Percentiles rank a stretch among this genome's conserved stretches.
Conservation (phyloP, 2,797 vertebrate species). For the Poeciliopsis turneri region DNA sequence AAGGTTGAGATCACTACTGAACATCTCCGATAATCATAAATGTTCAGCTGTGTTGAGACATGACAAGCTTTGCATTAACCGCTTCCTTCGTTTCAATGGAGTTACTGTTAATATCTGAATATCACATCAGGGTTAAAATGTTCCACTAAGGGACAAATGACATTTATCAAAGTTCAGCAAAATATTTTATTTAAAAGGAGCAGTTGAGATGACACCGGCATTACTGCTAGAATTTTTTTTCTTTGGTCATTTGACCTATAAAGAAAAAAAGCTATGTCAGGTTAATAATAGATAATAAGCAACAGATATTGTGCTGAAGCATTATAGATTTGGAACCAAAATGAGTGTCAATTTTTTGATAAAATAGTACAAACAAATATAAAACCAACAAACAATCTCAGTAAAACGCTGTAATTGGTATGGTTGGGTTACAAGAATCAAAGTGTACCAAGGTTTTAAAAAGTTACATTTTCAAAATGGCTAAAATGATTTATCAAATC, state of each 20-base stretch:
- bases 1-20: background rate
- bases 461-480: background rate
- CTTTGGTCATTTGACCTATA: background rate
- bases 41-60: background rate
- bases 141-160: background rate
- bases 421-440: background rate
- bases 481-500: background rate
- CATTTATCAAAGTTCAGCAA: background rate
- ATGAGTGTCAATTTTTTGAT: background rate
- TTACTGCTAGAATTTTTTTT: background rate
- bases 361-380: background rate
- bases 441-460: background rate
- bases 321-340: background rate
- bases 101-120: background rate
- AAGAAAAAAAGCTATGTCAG: background rate
- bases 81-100: background rate
- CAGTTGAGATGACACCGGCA: background rate
- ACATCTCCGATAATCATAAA: background rate
- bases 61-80: background rate
- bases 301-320: background rate
- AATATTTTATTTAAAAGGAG: background rate
- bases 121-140: background rate
- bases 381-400: background rate
- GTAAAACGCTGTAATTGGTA: background rate
- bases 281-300: background rate